Evolutionary conservation across 2,888 invertebrate species (phyloP), one percentile per base, ranked within the genome.

Genomic region (Dynastes hyllus): DNA sequence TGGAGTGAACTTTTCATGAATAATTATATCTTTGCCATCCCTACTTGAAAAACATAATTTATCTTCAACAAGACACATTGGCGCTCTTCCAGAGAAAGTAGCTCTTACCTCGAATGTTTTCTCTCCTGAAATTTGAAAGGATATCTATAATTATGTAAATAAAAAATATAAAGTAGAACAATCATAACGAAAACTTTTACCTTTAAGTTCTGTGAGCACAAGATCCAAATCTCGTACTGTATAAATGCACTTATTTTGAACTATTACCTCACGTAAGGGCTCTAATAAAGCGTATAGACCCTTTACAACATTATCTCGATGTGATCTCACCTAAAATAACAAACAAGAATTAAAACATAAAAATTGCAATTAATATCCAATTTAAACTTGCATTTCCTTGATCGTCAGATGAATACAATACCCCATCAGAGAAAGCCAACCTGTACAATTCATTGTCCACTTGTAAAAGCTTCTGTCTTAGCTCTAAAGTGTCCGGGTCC

Each of bases 211-310:
- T n/a, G 92, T 92, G 22, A 92, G 89, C 4, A 92, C 91, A 1
- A 93, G 89, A 85, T 93, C 92, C 11, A 92, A 87, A 87, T 93
- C 93, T 77, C 93, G 89, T 1, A 91, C 92, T 53, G 93, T 92
- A 84, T 92, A 92, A 79, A 94, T 86, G 73, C 89, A 88, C 45
- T 91, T 91, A 16, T 90, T 89, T 51, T 88, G 86, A 22, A 92
- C 89, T 71, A 89, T 87, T 81, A 94, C 86, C 84, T 92, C 92
- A 87, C 92, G 93, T 1, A 94, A 91, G 87, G 93, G 93, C 86
- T 94, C 94, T 79, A 92, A 85, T 37, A 92, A 89, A 81, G 90
- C 90, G 84, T 91, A 91, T 78, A 85, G 87, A 5, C 91, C 91
- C 82, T 91, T 90, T 53, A 90, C 85, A 75, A 85, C 86, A 75